Evolutionary conservation across 2,888 invertebrate genomes (phyloP).

Genomic region (Agonopterix arenella): DNA sequence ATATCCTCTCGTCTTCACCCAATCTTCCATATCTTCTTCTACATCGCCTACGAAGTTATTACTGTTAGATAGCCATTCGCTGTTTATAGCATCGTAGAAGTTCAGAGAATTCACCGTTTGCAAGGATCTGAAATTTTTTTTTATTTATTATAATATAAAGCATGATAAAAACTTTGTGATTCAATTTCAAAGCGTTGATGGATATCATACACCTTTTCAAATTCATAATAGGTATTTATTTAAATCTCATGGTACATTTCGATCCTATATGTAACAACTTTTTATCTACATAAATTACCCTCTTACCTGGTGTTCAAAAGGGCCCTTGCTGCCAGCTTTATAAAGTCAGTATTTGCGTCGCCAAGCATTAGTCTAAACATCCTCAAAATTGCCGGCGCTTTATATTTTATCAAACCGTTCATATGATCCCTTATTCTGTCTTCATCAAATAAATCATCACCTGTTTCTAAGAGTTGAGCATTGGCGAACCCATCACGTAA

Average conservation of each 20-base stretch:
- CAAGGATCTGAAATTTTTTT: constrained; percentile 27
- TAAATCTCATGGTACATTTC: not conserved
- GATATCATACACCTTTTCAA: not conserved
- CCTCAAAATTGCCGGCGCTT: constrained; percentile 50
- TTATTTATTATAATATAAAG: no score
- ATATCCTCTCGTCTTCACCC: constrained; percentile 41
- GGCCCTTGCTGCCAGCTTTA: constrained; percentile 34
- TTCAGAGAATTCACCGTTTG: constrained; percentile 31
- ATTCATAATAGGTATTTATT: not conserved
- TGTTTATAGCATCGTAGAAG: constrained; percentile 45
- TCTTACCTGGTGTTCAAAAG: constrained; percentile 39
- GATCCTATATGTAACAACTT: not conserved
- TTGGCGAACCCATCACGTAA: constrained; percentile 37
- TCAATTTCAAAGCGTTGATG: no score
- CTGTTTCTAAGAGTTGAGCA: constrained; percentile 29
- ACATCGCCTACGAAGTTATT: constrained; percentile 27
- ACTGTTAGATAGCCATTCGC: constrained; percentile 23
- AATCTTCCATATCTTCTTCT: constrained; percentile 36
- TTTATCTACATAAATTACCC: not conserved
- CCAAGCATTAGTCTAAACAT: constrained; percentile 45
- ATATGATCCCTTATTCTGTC: constrained; percentile 34
- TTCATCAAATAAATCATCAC: constrained; percentile 33
- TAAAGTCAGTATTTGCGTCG: constrained; percentile 31
- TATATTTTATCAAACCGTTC: constrained; percentile 41
- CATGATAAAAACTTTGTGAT: no score